Evolutionary conservation across 1,140 invertebrate genomes (phyloP).

Genomic region (Bombus haemorrhoidalis): DNA sequence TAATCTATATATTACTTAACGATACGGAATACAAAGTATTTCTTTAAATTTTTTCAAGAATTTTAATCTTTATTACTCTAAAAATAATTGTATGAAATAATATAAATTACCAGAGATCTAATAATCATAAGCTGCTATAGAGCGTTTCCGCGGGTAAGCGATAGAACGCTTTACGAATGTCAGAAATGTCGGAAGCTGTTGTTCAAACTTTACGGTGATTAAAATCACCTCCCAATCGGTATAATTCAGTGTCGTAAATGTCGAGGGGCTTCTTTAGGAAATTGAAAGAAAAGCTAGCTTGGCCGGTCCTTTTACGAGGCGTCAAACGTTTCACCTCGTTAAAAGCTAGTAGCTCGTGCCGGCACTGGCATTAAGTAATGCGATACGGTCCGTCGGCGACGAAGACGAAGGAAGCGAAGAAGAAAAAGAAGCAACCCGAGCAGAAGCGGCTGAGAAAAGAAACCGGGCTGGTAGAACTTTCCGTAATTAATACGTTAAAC

Average conservation of each 20-base stretch:
- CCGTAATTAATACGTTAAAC: slow-evolving; percentile 72
- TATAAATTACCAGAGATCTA: too few species aligned
- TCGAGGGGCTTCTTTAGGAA: slow-evolving; percentile 51
- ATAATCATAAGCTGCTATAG: background rate
- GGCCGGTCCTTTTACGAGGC: slow-evolving; percentile 61
- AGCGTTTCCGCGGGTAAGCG: too few species aligned
- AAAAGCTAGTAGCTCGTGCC: slow-evolving; percentile 65
- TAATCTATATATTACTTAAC: background rate
- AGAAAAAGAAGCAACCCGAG: background rate
- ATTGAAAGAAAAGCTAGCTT: slow-evolving; percentile 69
- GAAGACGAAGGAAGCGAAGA: slow-evolving; percentile 53
- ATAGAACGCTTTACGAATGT: background rate
- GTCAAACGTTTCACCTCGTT: slow-evolving; percentile 71
- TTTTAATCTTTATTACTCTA: background rate
- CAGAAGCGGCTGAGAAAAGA: slow-evolving; percentile 44
- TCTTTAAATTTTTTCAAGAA: background rate
- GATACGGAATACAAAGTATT: background rate
- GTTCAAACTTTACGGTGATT: background rate
- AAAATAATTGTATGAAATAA: background rate
- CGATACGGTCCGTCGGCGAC: slow-evolving; percentile 61
- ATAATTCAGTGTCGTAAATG: slow-evolving; percentile 54
- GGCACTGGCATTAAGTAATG: slow-evolving; percentile 69
- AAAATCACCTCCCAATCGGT: background rate
- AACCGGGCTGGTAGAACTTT: slow-evolving; percentile 53
- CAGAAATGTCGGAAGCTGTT: background rate